Conservation (phyloP, 2,113 vertebrate genomes). For the Columba livia region DNA sequence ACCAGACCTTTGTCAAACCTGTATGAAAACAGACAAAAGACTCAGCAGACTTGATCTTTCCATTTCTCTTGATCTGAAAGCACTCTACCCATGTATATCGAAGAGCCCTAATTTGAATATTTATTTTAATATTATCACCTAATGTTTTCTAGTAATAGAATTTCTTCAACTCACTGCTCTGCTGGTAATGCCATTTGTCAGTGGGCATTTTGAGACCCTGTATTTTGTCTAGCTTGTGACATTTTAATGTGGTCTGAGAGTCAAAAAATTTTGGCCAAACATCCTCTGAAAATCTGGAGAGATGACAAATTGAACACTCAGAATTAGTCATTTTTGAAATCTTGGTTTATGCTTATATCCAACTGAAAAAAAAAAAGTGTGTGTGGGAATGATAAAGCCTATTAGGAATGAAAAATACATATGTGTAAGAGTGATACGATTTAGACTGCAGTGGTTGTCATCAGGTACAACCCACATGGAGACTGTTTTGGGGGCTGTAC, state of each 20-base stretch:
- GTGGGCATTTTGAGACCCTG: neutral
- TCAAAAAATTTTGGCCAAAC: neutral
- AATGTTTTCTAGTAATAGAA: neutral
- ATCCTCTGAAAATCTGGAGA: neutral
- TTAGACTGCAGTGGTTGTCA: neutral
- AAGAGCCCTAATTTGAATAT: neutral
- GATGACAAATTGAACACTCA: neutral
- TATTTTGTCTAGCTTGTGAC: neutral
- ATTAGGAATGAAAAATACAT: neutral
- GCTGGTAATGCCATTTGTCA: neutral
- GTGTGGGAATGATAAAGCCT: fast-evolving
- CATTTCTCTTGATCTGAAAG: neutral
- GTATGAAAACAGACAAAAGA: neutral
- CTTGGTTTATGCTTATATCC: neutral
- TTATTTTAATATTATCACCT: fast-evolving
- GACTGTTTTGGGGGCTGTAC: neutral
- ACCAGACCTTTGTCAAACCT: neutral
- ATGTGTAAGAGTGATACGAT: neutral
- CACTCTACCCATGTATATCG: neutral
- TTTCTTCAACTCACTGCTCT: neutral
- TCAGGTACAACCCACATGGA: neutral
- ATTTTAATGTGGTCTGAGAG: neutral
- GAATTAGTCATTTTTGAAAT: neutral
- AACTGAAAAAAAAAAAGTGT: neutral
- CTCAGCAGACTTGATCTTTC: neutral